phyloP scores from a whole-genome alignment of 2,113 vertebrate genomes.

The Dasyprocta punctata region DNA sequence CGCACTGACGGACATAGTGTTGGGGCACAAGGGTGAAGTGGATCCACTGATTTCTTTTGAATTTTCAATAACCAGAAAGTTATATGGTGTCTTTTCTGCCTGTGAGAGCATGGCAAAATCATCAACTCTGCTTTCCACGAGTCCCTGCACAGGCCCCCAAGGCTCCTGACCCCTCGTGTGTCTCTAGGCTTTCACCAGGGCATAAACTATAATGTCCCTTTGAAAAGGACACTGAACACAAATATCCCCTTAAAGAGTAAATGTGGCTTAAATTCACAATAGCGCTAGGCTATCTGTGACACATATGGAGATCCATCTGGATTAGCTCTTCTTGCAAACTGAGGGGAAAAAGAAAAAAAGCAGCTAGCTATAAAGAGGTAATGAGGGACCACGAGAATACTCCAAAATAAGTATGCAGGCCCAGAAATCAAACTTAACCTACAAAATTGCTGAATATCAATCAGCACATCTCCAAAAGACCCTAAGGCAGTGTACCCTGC shows the following conservation, averaged over 20 bases:
- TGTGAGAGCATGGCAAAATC: no score
- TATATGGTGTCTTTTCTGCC: neutral
- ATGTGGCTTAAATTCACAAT: neutral
- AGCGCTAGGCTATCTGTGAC: neutral
- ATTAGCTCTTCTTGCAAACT: neutral
- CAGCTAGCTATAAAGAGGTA: neutral
- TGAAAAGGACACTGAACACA: neutral
- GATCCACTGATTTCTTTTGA: neutral
- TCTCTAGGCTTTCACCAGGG: neutral
- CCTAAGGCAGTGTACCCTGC: accelerated
- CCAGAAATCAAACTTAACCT: neutral
- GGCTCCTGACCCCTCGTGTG: no score
- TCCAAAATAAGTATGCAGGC: neutral
- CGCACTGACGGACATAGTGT: neutral
- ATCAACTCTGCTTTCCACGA: neutral
- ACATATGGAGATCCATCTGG: neutral
- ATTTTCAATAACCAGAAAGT: neutral
- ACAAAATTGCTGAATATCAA: neutral
- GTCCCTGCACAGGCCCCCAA: neutral
- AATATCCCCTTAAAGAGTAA: neutral
- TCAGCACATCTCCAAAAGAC: neutral
- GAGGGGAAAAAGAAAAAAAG: neutral
- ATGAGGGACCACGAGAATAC: neutral
- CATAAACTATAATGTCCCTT: neutral
- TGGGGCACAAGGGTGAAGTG: neutral